phyloP scores from a whole-genome alignment of 2,797 vertebrate species.

The Adrianichthys oophorus region DNA sequence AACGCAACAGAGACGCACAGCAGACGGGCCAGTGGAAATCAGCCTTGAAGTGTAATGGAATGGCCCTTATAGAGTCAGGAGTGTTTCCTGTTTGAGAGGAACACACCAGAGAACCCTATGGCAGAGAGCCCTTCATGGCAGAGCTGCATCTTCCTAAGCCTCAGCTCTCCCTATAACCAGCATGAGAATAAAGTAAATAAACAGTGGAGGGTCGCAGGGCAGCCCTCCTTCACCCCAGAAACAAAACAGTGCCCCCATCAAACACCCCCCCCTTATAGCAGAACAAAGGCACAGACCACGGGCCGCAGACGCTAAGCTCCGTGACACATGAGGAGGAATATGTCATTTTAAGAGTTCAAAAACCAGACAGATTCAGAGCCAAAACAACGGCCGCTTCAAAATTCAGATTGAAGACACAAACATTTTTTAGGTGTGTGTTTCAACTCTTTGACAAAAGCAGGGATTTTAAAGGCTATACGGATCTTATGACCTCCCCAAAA shows the following conservation, averaged over 20 bases:
- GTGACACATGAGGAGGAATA: slow-evolving; percentile 72
- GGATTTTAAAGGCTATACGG: slow-evolving; percentile 35
- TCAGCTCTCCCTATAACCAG: slow-evolving; percentile 74
- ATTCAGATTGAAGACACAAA: slow-evolving; percentile 19
- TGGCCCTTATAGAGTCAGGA: slow-evolving; percentile 70
- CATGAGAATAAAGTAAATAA: slow-evolving; percentile 84
- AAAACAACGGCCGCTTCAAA: slow-evolving; percentile 54
- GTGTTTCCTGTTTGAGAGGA: slow-evolving; percentile 74
- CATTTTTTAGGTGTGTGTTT: background rate
- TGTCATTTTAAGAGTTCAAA: slow-evolving; percentile 66
- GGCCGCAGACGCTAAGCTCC: slow-evolving; percentile 63
- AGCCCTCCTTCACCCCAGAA: slow-evolving; percentile 80
- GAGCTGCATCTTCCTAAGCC: slow-evolving; percentile 59
- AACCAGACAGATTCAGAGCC: slow-evolving; percentile 49
- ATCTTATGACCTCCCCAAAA: slow-evolving; percentile 57
- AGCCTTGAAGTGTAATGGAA: slow-evolving; percentile 38
- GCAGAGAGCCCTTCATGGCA: slow-evolving; percentile 56
- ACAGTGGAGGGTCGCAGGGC: slow-evolving; percentile 78
- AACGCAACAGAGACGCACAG: no score
- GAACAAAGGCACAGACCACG: slow-evolving; percentile 73
- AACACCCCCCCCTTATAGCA: slow-evolving; percentile 69
- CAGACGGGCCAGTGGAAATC: no score
- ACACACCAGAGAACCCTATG: slow-evolving; percentile 58
- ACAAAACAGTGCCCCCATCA: slow-evolving; percentile 82
- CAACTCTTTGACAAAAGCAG: slow-evolving; percentile 19